phyloP scores from a whole-genome alignment of 37 sponge, comb jelly and placozoan genomes.

The Bolinopsis microptera region DNA sequence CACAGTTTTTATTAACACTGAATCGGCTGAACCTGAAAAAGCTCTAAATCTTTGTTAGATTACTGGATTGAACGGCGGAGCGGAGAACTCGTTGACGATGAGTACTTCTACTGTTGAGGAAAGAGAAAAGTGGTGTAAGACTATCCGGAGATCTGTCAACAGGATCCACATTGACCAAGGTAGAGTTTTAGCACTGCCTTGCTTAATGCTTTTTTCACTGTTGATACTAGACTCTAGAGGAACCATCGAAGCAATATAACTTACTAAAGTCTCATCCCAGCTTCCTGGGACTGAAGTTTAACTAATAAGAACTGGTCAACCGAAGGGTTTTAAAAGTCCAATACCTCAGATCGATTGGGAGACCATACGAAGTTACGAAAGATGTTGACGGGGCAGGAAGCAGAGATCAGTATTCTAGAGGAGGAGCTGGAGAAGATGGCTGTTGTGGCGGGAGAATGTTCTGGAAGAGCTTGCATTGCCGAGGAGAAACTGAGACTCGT shows the following conservation, averaged over 20 bases:
- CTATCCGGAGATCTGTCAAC: not conserved
- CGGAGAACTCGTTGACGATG: not conserved
- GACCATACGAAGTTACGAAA: conserved; percentile 8
- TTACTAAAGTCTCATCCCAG: no score
- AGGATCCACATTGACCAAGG: not conserved
- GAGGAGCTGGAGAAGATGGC: conserved; percentile 38
- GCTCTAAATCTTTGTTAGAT: no score
- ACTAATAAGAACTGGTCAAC: no score
- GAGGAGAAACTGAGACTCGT: not conserved
- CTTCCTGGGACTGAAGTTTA: no score
- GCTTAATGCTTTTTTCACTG: no score
- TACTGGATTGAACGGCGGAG: not conserved
- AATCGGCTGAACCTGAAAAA: no score
- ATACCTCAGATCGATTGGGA: not conserved
- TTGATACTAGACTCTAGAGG: no score
- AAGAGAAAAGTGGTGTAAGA: conserved; percentile 28
- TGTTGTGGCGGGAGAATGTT: not conserved
- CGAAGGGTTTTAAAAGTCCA: no score
- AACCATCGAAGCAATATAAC: no score
- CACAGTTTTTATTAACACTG: no score
- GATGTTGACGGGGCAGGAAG: conserved; percentile 4
- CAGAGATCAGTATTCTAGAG: conserved; percentile 2
- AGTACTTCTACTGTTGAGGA: not conserved
- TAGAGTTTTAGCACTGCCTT: no score
- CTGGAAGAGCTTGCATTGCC: not conserved